Base-by-base conservation (phyloP, 2,113 vertebrate genomes). In the Phaetusa simplex region DNA sequence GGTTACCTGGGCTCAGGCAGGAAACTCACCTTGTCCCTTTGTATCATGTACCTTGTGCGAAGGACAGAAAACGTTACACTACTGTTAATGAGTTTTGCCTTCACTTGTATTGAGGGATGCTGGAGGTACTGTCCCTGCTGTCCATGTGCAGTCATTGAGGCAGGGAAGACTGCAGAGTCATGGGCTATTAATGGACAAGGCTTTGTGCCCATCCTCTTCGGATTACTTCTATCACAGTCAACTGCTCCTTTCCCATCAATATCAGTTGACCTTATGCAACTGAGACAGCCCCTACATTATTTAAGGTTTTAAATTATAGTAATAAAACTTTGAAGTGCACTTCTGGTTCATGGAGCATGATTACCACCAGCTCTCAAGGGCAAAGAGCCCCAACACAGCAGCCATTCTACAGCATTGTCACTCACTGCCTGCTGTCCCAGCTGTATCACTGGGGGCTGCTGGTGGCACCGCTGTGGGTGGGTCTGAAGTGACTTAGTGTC, bases 341-440 rank as follows among this genome's bases (percentile, higher is more conserved):
- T 92, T 95, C 61, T 87, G 70, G 53, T 94, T 95, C 81, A 73
- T n/a, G 62, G 56, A 93, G 59, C 83, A 9, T 62, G 77, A 87
- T 95, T 86, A 65, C 65, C 59, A 89, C 20, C 30, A 76, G 20
- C 20, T 82, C 45, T 94, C 86, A 97, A 97, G 94, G 91, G 56
- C 91, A 91, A 53, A 92, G 71, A 93, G 36, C 36, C 59, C 17
- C 20, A 67, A 17, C 11, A 45, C 56, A 79, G 13, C 3, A 22
- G 30, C 43, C n/a, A 17, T 87, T 94, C 30, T 91, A 32, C 11
- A 3, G 26, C 43, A 84, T 4, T 3, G 23, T 23, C 30, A 56
- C 43, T 47, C 45, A 26, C 34, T 71, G 26, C 19, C 27, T 71
- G 5, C 13, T 65, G 30, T 53, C 55, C 12, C 18, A 47, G 17